These are phyloP conservation scores for Euura lappo DNA, from an alignment of 1,140 invertebrate genomes.

Conservation along the genomic window DNA sequence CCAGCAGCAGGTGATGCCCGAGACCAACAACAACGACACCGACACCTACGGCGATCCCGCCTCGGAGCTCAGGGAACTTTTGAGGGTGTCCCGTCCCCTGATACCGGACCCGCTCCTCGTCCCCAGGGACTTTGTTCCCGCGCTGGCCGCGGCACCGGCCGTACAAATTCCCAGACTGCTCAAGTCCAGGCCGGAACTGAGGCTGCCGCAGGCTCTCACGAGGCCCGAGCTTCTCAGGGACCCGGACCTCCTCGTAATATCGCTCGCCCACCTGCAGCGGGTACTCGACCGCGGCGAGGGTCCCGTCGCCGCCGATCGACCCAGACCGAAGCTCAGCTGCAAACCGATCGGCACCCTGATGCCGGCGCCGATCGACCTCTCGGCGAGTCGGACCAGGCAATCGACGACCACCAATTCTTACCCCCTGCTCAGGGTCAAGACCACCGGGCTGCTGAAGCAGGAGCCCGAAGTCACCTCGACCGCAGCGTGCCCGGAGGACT, in stretches of 20 bases:
- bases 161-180: conserved; percentile 78
- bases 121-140: conserved; percentile 74
- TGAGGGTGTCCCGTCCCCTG: conserved; percentile 70
- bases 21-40: conserved; percentile 14
- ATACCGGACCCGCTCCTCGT: conserved; percentile 82
- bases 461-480: conserved; percentile 56
- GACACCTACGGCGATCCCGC: conserved; percentile 64
- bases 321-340: conserved; percentile 48
- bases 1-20: not conserved
- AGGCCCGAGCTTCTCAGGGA: conserved; percentile 75
- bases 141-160: conserved; percentile 73
- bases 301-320: conserved; percentile 52
- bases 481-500: conserved; percentile 55
- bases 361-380: conserved; percentile 53
- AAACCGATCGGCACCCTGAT: conserved; percentile 56
- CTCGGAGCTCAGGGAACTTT: conserved; percentile 74
- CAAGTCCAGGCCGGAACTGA: conserved; percentile 71
- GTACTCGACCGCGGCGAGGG: conserved; percentile 62
- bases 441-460: conserved; percentile 48
- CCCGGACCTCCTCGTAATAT: conserved; percentile 80
- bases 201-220: conserved; percentile 73
- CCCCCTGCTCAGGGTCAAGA: conserved; percentile 47
- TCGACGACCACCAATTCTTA: conserved; percentile 37
- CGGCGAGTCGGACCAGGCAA: conserved; percentile 46
- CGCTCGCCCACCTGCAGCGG: conserved; percentile 76